Base-by-base conservation (phyloP, 2,113 vertebrate genomes). In the Oncorhynchus masou region DNA sequence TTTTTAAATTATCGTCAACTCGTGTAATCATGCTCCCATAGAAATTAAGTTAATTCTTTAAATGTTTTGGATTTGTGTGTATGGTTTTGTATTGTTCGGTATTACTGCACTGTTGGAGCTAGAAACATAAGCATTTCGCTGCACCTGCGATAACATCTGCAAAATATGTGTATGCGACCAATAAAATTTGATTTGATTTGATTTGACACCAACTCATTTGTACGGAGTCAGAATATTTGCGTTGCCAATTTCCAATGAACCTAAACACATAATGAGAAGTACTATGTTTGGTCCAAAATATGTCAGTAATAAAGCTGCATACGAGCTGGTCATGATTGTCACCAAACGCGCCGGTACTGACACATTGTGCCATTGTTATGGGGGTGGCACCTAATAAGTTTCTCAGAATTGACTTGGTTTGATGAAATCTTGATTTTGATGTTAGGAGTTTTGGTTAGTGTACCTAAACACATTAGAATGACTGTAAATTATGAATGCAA, bases 1-100 rank as follows among this genome's bases (percentile, higher is more conserved):
- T 45, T 45, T 81, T 80, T 71, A 57, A 74, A 49, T 79, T 70
- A 31, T 48, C 11, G 29, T 60, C 79, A 84, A 72, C 70, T n/a
- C 48, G 60, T 81, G 67, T 60, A 71, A 68, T 76, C 80, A 76
- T 70, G 59, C 27, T 75, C 66, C 69, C 62, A 70, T 24, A 60
- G 48, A 8, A 79, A 9, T 45, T 45, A 11, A 45, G 11, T 45
- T 45, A 2, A 12, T 45, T 45, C 7, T 45, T 11, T 45, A 11
- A 11, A 45, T 45, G 2, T 45, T 45, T 11, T 45, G 39, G 9
- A 45, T 45, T 45, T 45, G 9, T 45, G 39, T 45, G 39, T 11
- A 45, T 45, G 2, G 39, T 39, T 39, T 39, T 39, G 39, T 39
- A 39, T 39, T 45, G 39, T 45, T 45, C 9, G 2, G 39, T 45